Conservation (phyloP, 1,140 invertebrate genomes). For the Zaprionus capensis region DNA sequence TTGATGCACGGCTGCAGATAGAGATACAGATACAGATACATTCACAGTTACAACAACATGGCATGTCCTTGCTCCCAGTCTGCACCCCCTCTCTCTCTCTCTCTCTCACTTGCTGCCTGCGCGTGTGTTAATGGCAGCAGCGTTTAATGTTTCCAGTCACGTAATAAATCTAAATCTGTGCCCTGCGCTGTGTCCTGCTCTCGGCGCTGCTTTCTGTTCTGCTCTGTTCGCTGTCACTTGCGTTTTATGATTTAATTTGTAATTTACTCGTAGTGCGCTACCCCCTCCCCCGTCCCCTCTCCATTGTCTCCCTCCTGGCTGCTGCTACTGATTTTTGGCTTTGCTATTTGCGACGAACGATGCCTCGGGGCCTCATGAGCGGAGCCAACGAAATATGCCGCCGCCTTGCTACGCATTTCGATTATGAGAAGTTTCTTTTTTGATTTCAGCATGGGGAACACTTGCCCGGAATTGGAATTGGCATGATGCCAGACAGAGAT, state of each 20-base stretch:
- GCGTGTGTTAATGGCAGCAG: constrained; percentile 78
- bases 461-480: constrained; percentile 10
- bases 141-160: constrained; percentile 83
- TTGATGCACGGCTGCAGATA: constrained; percentile 32
- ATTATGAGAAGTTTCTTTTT: constrained; percentile 50
- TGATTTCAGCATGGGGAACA: constrained; percentile 60
- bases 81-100: constrained; percentile 8
- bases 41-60: too few species aligned
- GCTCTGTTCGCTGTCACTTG: constrained; percentile 79
- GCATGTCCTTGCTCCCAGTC: not conserved
- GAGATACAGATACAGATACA: not conserved
- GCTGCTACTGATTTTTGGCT: constrained; percentile 52
- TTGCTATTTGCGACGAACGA: constrained; percentile 72
- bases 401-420: constrained; percentile 60
- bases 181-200: constrained; percentile 50
- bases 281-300: not conserved
- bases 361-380: constrained; percentile 60
- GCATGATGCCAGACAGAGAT: not conserved
- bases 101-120: constrained; percentile 14
- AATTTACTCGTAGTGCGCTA: constrained; percentile 73
- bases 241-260: constrained; percentile 83
- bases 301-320: not conserved
- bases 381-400: constrained; percentile 44
- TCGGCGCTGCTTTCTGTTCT: constrained; percentile 47
- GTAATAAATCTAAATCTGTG: constrained; percentile 83